Evolutionary conservation across 2,113 vertebrate genomes (phyloP).

Genomic region (Rhombomys opimus): DNA sequence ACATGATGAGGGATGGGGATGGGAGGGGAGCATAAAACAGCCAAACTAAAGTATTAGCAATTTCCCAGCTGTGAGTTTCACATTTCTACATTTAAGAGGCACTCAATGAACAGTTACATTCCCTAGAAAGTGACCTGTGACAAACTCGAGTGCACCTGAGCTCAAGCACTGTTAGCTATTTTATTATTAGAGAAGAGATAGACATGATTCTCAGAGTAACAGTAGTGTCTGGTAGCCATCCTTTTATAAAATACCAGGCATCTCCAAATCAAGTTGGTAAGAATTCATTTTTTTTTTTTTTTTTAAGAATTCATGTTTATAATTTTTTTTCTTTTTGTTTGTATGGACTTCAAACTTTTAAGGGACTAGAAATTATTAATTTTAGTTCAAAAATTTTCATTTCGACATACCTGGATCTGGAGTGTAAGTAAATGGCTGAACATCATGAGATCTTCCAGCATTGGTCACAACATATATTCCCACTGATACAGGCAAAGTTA

Average conservation of each 20-base stretch:
- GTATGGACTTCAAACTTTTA: slow-evolving; percentile 5
- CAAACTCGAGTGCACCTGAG: neutral
- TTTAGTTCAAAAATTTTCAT: slow-evolving; percentile 28
- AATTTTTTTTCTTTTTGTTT: slow-evolving; percentile 39
- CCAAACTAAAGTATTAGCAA: slow-evolving; percentile 24
- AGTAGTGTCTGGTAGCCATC: neutral
- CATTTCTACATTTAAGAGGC: neutral
- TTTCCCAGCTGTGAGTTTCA: slow-evolving; percentile 22
- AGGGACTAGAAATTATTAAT: slow-evolving; percentile 50
- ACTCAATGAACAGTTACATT: neutral
- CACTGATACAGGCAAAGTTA: slow-evolving; percentile 94
- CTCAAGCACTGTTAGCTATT: slow-evolving; percentile 26
- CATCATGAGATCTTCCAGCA: slow-evolving; percentile 96
- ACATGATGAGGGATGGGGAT: too few species aligned
- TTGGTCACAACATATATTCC: slow-evolving; percentile 97
- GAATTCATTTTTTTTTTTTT: slow-evolving; percentile 8
- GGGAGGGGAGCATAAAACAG: neutral
- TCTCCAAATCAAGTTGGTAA: slow-evolving; percentile 33
- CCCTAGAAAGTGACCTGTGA: slow-evolving; percentile 16
- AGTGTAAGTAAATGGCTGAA: slow-evolving; percentile 98
- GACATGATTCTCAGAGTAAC: slow-evolving; percentile 33
- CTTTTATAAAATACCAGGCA: slow-evolving; percentile 37
- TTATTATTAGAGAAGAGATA: neutral
- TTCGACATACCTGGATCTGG: slow-evolving; percentile 93
- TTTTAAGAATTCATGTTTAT: slow-evolving; percentile 41